A percentile compares a stretch with the other conserved stretches of the same genome.
phyloP scores from a whole-genome alignment of 1,140 invertebrate species.

The Pseudomyrmex cubaensis region DNA sequence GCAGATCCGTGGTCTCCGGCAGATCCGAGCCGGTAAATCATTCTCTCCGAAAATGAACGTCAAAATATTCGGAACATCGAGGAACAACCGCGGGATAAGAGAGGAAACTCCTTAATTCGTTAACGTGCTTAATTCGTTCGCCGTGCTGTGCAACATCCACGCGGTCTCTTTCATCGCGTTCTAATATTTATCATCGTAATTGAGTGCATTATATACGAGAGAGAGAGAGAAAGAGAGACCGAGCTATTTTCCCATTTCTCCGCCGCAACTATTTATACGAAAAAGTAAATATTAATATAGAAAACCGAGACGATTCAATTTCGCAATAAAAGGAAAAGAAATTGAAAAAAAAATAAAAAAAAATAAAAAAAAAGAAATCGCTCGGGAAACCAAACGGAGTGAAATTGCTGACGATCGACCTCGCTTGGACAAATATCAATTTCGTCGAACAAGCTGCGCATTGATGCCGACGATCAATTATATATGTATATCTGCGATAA shows the following conservation, averaged over 20 bases:
- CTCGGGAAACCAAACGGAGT: no score
- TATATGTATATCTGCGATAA: slow-evolving; percentile 25
- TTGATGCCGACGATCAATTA: slow-evolving; percentile 27
- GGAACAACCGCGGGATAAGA: slow-evolving; percentile 11
- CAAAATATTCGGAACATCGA: slow-evolving; percentile 27
- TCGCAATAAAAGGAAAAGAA: not conserved
- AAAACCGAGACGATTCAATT: slow-evolving; percentile 6
- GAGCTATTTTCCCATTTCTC: not conserved
- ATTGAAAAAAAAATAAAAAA: not conserved
- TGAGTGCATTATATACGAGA: not conserved
- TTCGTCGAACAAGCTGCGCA: slow-evolving; percentile 18
- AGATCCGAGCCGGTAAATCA: slow-evolving; percentile 43
- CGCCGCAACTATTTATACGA: not conserved
- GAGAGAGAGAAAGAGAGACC: no score
- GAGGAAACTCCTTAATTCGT: slow-evolving; percentile 32
- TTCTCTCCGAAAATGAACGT: not conserved
- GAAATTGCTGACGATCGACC: not conserved
- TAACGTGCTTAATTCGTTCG: slow-evolving; percentile 16
- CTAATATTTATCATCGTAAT: slow-evolving; percentile 23
- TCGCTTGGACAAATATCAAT: slow-evolving; percentile 43
- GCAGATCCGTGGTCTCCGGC: slow-evolving; percentile 25
- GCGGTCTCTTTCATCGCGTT: not conserved
- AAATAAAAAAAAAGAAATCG: not conserved
- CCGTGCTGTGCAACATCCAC: slow-evolving; percentile 2
- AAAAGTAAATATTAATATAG: slow-evolving; percentile 10